Conservation (phyloP, 2,113 vertebrate species). For the Tachycineta bicolor region DNA sequence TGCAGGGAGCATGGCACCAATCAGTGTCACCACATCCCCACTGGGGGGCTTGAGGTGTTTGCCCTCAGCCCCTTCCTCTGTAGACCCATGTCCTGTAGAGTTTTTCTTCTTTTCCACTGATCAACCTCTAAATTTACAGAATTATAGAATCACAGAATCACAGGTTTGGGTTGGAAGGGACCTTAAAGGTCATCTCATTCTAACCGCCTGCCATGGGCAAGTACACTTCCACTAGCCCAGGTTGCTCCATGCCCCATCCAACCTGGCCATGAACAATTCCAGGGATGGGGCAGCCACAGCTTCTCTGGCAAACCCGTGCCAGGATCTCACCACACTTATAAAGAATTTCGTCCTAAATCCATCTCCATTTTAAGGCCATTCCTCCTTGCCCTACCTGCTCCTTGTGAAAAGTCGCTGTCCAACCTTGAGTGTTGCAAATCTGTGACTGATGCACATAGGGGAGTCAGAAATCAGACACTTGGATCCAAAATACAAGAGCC, state of each 20-base stretch:
- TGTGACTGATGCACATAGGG: not conserved
- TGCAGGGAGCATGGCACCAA: not conserved
- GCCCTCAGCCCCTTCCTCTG: not conserved
- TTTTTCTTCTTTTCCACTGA: not conserved
- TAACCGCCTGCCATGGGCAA: rapidly evolving
- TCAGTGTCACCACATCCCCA: not conserved
- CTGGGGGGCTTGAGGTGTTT: not conserved
- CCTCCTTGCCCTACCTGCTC: not conserved
- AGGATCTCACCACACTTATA: not conserved
- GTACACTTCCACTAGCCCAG: not conserved
- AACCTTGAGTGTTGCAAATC: not conserved
- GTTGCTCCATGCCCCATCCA: not conserved
- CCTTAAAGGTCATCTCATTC: not conserved
- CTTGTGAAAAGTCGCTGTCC: not conserved
- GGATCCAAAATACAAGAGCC: not conserved
- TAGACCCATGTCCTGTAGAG: not conserved
- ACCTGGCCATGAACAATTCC: no score
- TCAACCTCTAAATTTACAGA: not conserved
- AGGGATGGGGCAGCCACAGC: no score
- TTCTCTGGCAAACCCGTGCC: not conserved
- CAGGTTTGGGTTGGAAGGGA: not conserved
- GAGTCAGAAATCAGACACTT: not conserved
- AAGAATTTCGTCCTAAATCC: not conserved
- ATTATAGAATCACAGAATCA: not conserved
- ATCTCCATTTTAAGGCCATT: not conserved